Evolutionary conservation across 2,888 invertebrate genomes (phyloP).

Genomic region (Schrankia costaestrigalis): DNA sequence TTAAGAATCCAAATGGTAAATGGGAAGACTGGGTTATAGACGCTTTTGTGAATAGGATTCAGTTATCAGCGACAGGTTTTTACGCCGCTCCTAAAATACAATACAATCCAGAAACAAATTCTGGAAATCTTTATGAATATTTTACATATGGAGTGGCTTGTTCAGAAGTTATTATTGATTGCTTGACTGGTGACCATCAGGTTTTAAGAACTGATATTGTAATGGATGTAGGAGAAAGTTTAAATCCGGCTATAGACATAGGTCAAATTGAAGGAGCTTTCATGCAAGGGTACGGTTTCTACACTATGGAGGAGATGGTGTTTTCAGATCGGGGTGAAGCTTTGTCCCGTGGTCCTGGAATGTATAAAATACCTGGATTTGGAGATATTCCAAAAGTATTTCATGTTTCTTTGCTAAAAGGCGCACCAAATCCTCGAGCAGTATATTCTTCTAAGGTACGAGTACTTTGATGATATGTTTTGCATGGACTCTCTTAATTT

Average conservation of each 20-base stretch:
- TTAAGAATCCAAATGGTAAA: constrained; percentile 83
- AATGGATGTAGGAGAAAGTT: constrained; percentile 93
- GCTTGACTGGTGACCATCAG: constrained; percentile 92
- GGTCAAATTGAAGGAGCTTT: constrained; percentile 95
- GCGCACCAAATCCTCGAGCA: constrained; percentile 89
- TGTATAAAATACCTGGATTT: constrained; percentile 92
- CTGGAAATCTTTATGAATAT: constrained; percentile 87
- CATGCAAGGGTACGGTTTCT: constrained; percentile 92
- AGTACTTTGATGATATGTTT: too few species aligned
- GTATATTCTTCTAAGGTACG: constrained; percentile 95
- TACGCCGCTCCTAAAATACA: constrained; percentile 85
- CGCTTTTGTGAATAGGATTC: constrained; percentile 85
- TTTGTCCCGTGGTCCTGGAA: constrained; percentile 89
- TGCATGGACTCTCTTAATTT: too few species aligned
- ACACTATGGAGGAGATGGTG: constrained; percentile 89
- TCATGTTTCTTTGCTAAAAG: constrained; percentile 90
- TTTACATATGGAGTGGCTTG: constrained; percentile 90
- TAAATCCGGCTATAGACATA: constrained; percentile 94
- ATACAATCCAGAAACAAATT: constrained; percentile 82
- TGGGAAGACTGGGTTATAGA: constrained; percentile 90
- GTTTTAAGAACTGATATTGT: constrained; percentile 91
- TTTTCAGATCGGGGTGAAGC: constrained; percentile 87
- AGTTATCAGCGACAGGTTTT: constrained; percentile 87
- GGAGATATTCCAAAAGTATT: constrained; percentile 91
- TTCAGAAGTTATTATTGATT: constrained; percentile 92